Evolutionary conservation across 37 sponge, comb jelly and placozoan species (phyloP).

Genomic region (Chondrosia reniformis): DNA sequence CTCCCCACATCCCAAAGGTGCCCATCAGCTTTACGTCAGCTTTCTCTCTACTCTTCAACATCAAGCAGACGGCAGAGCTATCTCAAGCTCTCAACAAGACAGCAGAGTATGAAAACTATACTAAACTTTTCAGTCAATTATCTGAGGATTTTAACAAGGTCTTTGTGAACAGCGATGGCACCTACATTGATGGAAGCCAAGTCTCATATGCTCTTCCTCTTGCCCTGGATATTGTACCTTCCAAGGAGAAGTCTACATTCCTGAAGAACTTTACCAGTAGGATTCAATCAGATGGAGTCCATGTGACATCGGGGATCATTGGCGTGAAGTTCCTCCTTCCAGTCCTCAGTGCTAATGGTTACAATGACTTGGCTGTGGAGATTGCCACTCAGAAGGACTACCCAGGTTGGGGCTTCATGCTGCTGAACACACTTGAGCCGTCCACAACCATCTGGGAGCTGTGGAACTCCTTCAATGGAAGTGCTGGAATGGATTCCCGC

Average conservation of each 20-base stretch:
- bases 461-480: slow-evolving; percentile 44
- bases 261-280: slow-evolving; percentile 29
- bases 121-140: not conserved
- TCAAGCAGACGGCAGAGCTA: slow-evolving; percentile 36
- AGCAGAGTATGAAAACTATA: not conserved
- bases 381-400: slow-evolving; percentile 52
- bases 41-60: slow-evolving; percentile 43
- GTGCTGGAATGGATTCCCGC: slow-evolving; percentile 65
- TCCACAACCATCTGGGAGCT: slow-evolving; percentile 74
- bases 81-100: slow-evolving; percentile 21
- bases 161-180: slow-evolving; percentile 11
- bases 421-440: slow-evolving; percentile 52
- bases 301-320: slow-evolving; percentile 53
- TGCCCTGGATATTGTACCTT: slow-evolving; percentile 37
- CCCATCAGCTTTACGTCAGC: slow-evolving; percentile 36
- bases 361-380: slow-evolving; percentile 43
- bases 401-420: slow-evolving; percentile 74
- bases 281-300: slow-evolving; percentile 23
- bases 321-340: slow-evolving; percentile 47
- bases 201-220: slow-evolving; percentile 52
- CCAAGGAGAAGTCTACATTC: not conserved
- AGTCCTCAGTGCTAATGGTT: slow-evolving; percentile 16
- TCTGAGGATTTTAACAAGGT: slow-evolving; percentile 38
- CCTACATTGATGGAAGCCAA: slow-evolving; percentile 44
- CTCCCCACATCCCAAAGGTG: slow-evolving; percentile 49